Evolutionary conservation across 2,797 vertebrate genomes (phyloP).

Genomic region (Poecilia picta): DNA sequence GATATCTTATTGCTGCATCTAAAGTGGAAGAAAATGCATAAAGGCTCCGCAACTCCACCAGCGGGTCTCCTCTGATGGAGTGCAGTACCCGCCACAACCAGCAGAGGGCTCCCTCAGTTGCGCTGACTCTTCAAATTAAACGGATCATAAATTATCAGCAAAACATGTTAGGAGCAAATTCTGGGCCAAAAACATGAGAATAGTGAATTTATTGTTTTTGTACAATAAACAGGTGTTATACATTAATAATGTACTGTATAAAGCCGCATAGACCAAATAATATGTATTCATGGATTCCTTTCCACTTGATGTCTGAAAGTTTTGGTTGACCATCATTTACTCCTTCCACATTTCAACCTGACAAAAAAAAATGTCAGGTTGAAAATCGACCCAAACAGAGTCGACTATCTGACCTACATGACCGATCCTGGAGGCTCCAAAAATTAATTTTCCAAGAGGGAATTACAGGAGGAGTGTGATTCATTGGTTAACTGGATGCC

Average conservation of each 20-base stretch:
- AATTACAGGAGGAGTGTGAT: slow-evolving; percentile 72
- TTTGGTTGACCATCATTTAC: slow-evolving; percentile 34
- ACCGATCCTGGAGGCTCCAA: slow-evolving; percentile 40
- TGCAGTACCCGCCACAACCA: slow-evolving; percentile 55
- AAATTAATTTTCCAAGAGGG: slow-evolving; percentile 81
- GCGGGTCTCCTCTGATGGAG: neutral
- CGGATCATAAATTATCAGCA: slow-evolving; percentile 38
- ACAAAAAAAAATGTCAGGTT: slow-evolving; percentile 47
- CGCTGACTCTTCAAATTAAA: slow-evolving; percentile 16
- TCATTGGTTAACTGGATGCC: slow-evolving; percentile 66
- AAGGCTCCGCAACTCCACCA: neutral
- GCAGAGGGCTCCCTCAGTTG: slow-evolving; percentile 66
- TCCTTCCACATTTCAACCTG: slow-evolving; percentile 34
- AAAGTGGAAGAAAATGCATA: neutral
- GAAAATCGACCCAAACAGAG: slow-evolving; percentile 42
- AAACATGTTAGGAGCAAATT: slow-evolving; percentile 1
- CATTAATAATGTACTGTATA: neutral
- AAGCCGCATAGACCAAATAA: neutral
- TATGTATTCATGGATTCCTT: neutral
- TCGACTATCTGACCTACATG: slow-evolving; percentile 75
- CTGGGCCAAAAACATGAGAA: neutral
- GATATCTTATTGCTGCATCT: neutral
- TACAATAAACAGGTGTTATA: neutral
- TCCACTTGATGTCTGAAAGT: slow-evolving; percentile 5
- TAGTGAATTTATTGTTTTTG: neutral